Evolutionary conservation across 1,140 invertebrate genomes (phyloP), one percentile per base, ranked within the genome.

Genomic region (Gryllus bimaculatus): DNA sequence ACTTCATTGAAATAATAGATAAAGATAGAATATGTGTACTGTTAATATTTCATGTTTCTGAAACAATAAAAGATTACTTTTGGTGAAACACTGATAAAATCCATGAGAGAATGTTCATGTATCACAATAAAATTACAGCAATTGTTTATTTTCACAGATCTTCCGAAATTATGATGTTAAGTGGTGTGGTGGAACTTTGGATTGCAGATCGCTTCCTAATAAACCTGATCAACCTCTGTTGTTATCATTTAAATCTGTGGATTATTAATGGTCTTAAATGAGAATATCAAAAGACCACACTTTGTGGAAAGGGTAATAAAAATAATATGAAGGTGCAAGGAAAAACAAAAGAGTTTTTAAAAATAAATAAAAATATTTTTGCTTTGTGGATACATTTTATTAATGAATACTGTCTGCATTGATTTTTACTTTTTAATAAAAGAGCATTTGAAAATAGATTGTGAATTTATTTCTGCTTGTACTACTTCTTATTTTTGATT

Each of bases 171-270:
- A 90, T 82, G 85, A 91, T 81, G 87, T 95, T 18, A 84, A 86
- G 79, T 96, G 94, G 94, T 74, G 79, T 54, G 86, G 86, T 78
- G 91, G 91, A 0, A 84, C 82, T 39, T 83, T 95, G 78, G 93
- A 90, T 80, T 87, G 91, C 13, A 85, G 88, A 80, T 92, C 94
- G 0, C 84, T 90, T 26, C 85, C 94, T 18, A 96, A 95, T 82
- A 91, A 93, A 83, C 95, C 95, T 1, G 90, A 94, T 86, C 85
- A 87, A 81, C 91, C 93, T 12, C 87, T 96, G 18, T 85, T 87
- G 75, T 85, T 95, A 73, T 85, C 82, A 47, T 91, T 93, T 82
- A 84, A 84, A 81, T 10, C 54, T 13, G 54, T 66, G 54, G 18
- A 18, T 66, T 66, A 66, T 39, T 39, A 39, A 39, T 39, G 26